Base-by-base conservation (phyloP, 2,113 vertebrate species). In the Oncorhynchus kisutch region DNA sequence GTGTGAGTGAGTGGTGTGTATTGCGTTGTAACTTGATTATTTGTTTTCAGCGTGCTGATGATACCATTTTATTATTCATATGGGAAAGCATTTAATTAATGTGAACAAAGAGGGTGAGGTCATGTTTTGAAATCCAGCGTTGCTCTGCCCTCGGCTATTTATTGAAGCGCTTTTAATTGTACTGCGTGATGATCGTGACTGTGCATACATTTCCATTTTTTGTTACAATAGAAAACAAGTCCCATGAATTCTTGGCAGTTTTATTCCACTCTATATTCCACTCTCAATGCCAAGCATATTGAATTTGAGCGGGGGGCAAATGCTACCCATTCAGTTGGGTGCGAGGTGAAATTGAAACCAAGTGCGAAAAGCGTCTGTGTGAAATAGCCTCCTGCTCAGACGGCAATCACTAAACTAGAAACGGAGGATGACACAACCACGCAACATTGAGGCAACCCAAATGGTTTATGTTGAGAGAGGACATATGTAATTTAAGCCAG, bases 41-140 rank as follows among this genome's bases (percentile, higher is more conserved):
- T 70, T 27, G 25, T 25, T 64, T 71, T 48, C 70, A 27, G 18
- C 29, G 27, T 27, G 20, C 22, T 39, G 20, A 66, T 67, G 45
- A 64, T 71, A 65, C 34, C 24, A 18, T 24, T 76, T 24, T 16
- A 34, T 25, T 39, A 22, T 62, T 69, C 39, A 34, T 45, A 45
- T 22, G 39, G 60, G 75, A 24, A 29, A 29, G 16, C 12, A 31
- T 77, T 71, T 69, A 22, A 69, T 39, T 20, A 29, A 65, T 51
- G 68, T 71, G 64, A 76, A 76, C 75, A 64, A 64, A 69, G 24
- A 39, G 14, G 24, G 45, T 51, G 39, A 75, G 59, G 51, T 74
- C 45, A 14, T 70, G 57, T 29, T 29, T 70, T 64, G 65, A n/a
- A 20, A 57, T 57, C 54, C 54, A 57, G n/a, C 62, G 29, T 51